Percentiles rank a stretch among this genome's conserved stretches.
Conservation (phyloP, 2,888 invertebrate species). For the Stenodema calcarata region DNA sequence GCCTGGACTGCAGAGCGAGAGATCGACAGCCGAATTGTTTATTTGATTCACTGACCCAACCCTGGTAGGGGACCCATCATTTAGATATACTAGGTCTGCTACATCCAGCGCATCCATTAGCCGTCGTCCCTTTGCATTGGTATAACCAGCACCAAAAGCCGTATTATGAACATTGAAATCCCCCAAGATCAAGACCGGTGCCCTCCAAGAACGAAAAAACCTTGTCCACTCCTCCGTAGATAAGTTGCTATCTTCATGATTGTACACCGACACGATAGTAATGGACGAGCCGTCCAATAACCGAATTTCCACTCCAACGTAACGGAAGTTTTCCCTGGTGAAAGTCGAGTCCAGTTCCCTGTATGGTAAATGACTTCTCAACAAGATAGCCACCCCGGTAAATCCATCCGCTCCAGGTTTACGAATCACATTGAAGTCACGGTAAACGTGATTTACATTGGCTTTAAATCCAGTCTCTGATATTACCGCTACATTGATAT, state of each 20-base stretch:
- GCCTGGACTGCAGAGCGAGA: no score
- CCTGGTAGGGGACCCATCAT: neutral
- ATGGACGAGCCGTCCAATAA: neutral
- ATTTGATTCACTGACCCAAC: no score
- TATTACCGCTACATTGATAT: neutral
- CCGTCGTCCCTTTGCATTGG: neutral
- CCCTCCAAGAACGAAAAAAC: neutral
- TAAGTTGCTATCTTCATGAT: neutral
- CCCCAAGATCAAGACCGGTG: neutral
- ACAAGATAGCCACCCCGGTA: neutral
- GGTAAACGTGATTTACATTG: neutral
- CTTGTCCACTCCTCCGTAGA: neutral
- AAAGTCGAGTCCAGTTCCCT: neutral
- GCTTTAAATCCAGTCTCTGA: neutral
- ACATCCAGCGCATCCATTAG: neutral
- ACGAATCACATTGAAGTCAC: no score
- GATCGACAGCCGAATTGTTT: no score
- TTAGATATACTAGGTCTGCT: neutral
- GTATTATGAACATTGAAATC: neutral
- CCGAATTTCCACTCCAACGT: neutral
- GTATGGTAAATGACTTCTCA: neutral
- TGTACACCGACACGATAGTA: neutral
- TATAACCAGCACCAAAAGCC: neutral
- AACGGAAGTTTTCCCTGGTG: neutral
- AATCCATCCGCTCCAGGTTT: neutral